These are phyloP conservation scores for Rhamnusium bicolor DNA, from an alignment of 2,888 invertebrate genomes.

Conservation along the genomic window DNA sequence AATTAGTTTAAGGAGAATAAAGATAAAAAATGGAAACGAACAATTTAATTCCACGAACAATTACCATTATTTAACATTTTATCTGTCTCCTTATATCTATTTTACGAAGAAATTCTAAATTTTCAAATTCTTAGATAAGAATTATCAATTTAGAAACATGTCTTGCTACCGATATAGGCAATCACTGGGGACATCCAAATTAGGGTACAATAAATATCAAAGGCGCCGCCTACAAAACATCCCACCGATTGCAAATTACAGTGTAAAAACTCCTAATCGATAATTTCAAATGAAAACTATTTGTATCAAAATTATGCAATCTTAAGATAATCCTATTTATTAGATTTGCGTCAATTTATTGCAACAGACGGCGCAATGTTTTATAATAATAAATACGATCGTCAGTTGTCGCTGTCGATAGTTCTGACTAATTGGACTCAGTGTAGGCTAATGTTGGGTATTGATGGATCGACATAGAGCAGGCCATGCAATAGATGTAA, in stretches of 20 bases:
- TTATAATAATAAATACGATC: conserved; percentile 42
- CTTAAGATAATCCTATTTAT: neutral
- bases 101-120: conserved; percentile 6
- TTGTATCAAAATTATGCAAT: neutral
- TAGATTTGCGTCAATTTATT: conserved; percentile 18
- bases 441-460: conserved; percentile 65
- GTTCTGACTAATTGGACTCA: conserved; percentile 59
- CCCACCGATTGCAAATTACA: neutral
- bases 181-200: conserved; percentile 13
- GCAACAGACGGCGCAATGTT: conserved; percentile 36
- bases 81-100: neutral
- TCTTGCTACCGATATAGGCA: conserved; percentile 16
- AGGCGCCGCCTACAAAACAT: conserved; percentile 9
- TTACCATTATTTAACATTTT: neutral
- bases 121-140: conserved; percentile 10
- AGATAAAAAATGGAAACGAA: neutral
- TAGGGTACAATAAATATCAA: conserved; percentile 24
- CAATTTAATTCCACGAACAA: neutral
- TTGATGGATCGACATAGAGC: conserved; percentile 66
- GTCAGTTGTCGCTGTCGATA: conserved; percentile 47
- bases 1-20: no score
- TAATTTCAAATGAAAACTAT: neutral
- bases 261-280: neutral
- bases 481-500: conserved; percentile 57
- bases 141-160: conserved; percentile 11